Base-by-base conservation (phyloP, 1,140 invertebrate genomes). In the Trachymyrmex septentrionalis region DNA sequence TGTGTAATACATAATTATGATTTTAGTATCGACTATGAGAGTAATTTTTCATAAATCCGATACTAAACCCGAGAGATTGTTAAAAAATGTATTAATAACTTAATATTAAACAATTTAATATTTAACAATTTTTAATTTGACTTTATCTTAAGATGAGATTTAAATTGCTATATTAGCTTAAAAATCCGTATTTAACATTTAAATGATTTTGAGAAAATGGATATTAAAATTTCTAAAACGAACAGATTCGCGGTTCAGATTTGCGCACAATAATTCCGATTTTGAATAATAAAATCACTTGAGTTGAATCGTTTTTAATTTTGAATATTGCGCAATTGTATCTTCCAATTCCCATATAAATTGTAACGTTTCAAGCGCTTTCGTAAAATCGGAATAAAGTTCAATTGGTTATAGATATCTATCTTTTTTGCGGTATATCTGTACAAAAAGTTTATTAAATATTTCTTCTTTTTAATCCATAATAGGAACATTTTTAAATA, bases 1-100 rank as follows among this genome's bases (percentile, higher is more conserved):
- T 73, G 48, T 61, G 24, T 82, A 30, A 53, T 48, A 50, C 6
- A 21, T 69, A 69, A 84, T 82, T 61, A 72, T 72, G 57, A 82
- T 30, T 48, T 73, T 6, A 14, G 57, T 82, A 84, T 85, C 48
- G 73, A 84, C 5, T 34, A 27, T 30, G 24, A 16, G 14, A 50
- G n/a, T 61, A 84, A 73, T 73, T 75, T 61, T 73, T 30, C n/a
- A 57, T 59, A 61, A 82, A 72, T 48, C 19, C 38, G 24, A 61
- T 73, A 73, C 2, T 38, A 44, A 59, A 44, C 2, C 14, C 6
- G 21, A 44, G 34, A 73, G 30, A 61, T n/a, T 12, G 2, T 3
- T 44, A 24, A 48, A 72, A 48, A 61, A 75, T 34, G n/a, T n/a
- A n/a, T 50, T 27, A 27, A 67, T 55, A 38, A n/a, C n/a, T 30